Percentiles rank a stretch among this genome's conserved stretches.
These are phyloP conservation scores for Thalassarche chlororhynchos DNA, from an alignment of 2,113 vertebrate genomes.

Conservation along the genomic window DNA sequence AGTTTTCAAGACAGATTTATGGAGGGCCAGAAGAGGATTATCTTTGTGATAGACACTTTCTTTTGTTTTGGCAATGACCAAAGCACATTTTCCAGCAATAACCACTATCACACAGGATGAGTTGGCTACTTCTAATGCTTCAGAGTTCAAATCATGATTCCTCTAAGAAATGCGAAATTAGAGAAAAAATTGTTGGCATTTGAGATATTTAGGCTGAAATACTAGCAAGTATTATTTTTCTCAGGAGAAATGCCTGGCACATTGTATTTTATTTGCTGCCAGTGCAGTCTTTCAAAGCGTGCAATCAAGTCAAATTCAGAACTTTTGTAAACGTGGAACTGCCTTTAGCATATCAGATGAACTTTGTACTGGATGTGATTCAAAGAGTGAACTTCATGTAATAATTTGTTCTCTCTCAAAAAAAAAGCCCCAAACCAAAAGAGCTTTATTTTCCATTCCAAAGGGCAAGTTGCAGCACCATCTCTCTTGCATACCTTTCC, in stretches of 20 bases:
- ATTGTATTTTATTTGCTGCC: not conserved
- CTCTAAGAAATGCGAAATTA: not conserved
- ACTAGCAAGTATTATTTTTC: not conserved
- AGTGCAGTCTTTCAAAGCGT: not conserved
- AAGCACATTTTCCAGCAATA: not conserved
- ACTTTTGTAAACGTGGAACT: not conserved
- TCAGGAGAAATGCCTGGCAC: not conserved
- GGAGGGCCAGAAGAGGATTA: not conserved
- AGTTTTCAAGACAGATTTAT: not conserved
- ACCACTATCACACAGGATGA: not conserved
- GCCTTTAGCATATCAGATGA: slow-evolving; percentile 3
- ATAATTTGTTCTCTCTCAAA: slow-evolving; percentile 43
- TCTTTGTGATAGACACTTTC: not conserved
- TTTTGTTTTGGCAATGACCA: not conserved
- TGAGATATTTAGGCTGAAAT: not conserved
- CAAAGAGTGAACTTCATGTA: not conserved
- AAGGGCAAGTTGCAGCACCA: slow-evolving; percentile 34
- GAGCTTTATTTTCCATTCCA: slow-evolving; percentile 22
- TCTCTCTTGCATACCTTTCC: not conserved
- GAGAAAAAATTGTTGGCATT: not conserved
- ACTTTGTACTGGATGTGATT: not conserved
- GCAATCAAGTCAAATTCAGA: not conserved
- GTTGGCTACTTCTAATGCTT: not conserved
- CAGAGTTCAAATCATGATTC: not conserved
- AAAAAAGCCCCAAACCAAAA: not conserved